Evolutionary conservation across 30 jellyfish, hydroid and myxozoan genomes (phyloP).

Genomic region (Haliclystus octoradiatus): DNA sequence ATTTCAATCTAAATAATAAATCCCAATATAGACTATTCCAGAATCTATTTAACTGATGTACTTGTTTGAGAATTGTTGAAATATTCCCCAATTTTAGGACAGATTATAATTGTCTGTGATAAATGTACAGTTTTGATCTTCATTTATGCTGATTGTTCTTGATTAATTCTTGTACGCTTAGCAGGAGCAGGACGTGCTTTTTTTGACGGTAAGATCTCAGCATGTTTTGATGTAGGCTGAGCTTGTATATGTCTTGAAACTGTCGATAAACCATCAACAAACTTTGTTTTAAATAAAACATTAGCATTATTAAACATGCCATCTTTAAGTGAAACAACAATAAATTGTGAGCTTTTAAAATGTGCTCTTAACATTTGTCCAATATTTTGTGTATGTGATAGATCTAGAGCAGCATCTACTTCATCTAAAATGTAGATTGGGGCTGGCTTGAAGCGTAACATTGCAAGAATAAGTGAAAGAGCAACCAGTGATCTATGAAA

Average conservation of each 20-base stretch:
- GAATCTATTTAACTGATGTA: too few species aligned
- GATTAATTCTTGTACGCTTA: neutral
- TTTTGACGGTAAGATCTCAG: neutral
- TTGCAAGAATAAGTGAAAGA: conserved; percentile 83
- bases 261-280: conserved; percentile 95
- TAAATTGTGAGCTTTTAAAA: conserved; percentile 93
- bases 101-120: too few species aligned
- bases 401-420: conserved; percentile 99
- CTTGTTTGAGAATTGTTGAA: too few species aligned
- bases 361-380: conserved; percentile 96
- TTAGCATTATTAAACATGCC: conserved; percentile 99
- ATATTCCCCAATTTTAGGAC: too few species aligned
- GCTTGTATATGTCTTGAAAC: conserved; percentile 81
- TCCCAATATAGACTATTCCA: too few species aligned
- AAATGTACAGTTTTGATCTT: too few species aligned
- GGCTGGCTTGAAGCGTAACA: conserved; percentile 96
- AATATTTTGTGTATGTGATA: conserved; percentile 97
- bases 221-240: conserved; percentile 15
- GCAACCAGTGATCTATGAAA: conserved; percentile 88
- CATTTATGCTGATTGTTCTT: too few species aligned
- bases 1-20: too few species aligned
- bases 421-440: conserved; percentile 98
- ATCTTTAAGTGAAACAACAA: conserved; percentile 93
- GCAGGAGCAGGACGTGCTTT: conserved; percentile 1
- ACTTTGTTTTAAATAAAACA: conserved; percentile 89